Conservation (phyloP, 2,888 invertebrate genomes). For the Melikaiella ostensackeni region DNA sequence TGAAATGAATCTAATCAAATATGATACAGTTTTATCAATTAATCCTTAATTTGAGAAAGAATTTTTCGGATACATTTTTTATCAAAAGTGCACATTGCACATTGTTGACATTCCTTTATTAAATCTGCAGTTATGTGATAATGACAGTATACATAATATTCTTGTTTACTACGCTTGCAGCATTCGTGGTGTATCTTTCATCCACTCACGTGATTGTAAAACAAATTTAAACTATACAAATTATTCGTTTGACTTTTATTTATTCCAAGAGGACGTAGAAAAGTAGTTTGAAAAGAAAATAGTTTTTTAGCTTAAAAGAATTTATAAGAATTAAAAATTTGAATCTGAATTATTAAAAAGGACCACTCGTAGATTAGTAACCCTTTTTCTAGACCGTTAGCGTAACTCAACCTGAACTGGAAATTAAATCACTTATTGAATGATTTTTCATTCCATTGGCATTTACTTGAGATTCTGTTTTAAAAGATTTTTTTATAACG, state of each 20-base stretch:
- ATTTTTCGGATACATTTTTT: neutral
- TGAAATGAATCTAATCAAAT: too few relatives aligned
- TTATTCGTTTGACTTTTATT: neutral
- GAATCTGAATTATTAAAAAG: neutral
- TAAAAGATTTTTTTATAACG: neutral
- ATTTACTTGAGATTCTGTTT: neutral
- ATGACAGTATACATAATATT: neutral
- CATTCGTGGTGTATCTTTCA: neutral
- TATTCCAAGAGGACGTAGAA: too few relatives aligned
- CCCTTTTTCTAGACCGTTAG: neutral
- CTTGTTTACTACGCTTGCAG: neutral
- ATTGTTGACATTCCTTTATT: slow-evolving; percentile 2
- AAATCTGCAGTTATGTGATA: neutral
- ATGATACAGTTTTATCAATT: too few relatives aligned
- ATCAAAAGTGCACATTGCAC: neutral
- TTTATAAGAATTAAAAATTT: too few relatives aligned
- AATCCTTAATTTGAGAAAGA: too few relatives aligned
- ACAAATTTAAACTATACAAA: neutral
- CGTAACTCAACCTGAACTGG: neutral
- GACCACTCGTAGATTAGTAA: neutral
- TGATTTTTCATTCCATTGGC: neutral
- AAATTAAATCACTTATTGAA: neutral
- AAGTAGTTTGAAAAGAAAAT: too few relatives aligned
- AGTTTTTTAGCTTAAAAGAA: too few relatives aligned
- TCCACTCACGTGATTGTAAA: neutral